These are phyloP conservation scores for Gallinago jamesoni DNA, from an alignment of 2,113 vertebrate genomes.

Conservation along the genomic window DNA sequence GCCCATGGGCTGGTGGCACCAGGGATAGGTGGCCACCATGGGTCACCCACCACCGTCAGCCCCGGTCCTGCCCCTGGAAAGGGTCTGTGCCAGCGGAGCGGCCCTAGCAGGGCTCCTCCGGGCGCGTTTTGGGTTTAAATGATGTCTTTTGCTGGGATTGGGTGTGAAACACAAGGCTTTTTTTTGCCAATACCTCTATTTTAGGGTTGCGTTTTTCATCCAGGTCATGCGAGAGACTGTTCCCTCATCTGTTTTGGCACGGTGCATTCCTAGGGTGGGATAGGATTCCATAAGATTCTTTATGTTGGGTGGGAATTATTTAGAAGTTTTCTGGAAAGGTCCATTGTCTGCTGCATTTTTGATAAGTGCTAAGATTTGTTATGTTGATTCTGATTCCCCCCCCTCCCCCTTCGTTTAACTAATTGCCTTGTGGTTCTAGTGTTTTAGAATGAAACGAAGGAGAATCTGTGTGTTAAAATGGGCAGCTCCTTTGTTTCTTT, in stretches of 20 bases:
- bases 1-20: neutral
- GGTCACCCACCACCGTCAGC: neutral
- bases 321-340: neutral
- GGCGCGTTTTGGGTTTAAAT: neutral
- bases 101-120: neutral
- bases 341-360: neutral
- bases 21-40: accelerated
- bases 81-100: neutral
- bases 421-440: neutral
- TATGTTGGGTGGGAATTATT: neutral
- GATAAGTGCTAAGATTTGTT: neutral
- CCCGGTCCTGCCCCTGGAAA: neutral
- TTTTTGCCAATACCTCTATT: accelerated
- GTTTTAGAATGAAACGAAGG: neutral
- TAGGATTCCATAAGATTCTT: neutral
- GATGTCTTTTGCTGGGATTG: neutral
- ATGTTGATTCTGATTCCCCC: neutral
- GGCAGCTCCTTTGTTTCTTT: neutral
- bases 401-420: neutral
- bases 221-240: neutral
- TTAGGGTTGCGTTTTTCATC: neutral
- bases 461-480: neutral
- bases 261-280: neutral
- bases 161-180: accelerated
- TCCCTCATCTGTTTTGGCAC: neutral